These are phyloP conservation scores for Petroica traversi DNA, from an alignment of 2,113 vertebrate species.

Conservation along the genomic window DNA sequence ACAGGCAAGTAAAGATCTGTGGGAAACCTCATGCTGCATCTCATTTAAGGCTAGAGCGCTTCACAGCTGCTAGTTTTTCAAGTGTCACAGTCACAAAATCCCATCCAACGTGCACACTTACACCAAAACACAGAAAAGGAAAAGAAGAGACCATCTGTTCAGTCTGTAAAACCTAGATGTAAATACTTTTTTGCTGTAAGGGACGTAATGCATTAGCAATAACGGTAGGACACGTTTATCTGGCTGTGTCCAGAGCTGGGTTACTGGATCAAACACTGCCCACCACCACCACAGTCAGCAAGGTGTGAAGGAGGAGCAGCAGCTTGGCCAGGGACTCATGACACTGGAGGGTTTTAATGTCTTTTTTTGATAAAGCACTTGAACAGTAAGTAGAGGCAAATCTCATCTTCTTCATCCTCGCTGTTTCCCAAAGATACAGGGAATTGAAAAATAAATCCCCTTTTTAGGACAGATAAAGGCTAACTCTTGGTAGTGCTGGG, in stretches of 20 bases:
- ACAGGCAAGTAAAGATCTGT: neutral
- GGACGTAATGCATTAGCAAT: neutral
- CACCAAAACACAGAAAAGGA: conserved; percentile 18
- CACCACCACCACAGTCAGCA: neutral
- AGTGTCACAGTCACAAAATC: conserved; percentile 45
- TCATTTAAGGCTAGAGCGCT: neutral
- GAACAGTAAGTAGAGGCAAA: neutral
- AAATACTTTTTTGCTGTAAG: neutral
- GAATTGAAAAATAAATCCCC: neutral
- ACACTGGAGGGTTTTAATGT: neutral
- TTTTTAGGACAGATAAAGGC: neutral
- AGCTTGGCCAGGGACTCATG: neutral
- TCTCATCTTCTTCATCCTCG: neutral
- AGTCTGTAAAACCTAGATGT: conserved; percentile 21
- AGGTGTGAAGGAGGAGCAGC: neutral
- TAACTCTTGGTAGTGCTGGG: neutral
- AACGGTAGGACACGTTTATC: neutral
- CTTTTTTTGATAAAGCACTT: neutral
- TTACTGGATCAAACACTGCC: neutral
- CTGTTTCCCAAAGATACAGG: neutral
- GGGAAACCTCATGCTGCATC: conserved; percentile 31
- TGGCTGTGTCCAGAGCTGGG: neutral
- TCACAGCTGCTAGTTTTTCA: conserved; percentile 46
- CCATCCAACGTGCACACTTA: conserved; percentile 1
- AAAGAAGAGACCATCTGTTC: conserved; percentile 18